Evolutionary conservation across 2,888 invertebrate species (phyloP), one percentile per base, ranked within the genome.

Genomic region (Chrysina gloriosa): DNA sequence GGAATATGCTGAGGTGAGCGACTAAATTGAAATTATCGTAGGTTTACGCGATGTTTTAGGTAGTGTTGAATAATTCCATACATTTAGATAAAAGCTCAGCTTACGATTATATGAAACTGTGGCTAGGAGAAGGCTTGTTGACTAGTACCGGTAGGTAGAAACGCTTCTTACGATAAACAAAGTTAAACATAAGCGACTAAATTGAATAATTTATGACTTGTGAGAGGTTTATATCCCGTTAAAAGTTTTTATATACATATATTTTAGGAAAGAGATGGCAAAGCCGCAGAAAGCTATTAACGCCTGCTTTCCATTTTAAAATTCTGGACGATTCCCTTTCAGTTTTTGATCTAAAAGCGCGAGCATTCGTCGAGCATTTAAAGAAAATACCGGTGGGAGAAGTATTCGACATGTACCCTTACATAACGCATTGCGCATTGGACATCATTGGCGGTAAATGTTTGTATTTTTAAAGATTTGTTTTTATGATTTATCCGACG

Each of bases 241-340:
- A 31, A 1, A 31, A 9, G 9, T 7, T 31, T 4, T 31, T 31
- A 31, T 9, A 31, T 1, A 1, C 31, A 3, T 9, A n/a, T 42
- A 5, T 47, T 61, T 5, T 6, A 67, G 67, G 67, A 2, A 36
- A 39, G 5, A 65, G 50, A 68, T 68, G 68, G 68, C 68, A 68
- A 2, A 23, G n/a, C 25, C 68, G 39, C 16, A 9, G 68, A 6
- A 68, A 68, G 11, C 14, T 68, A 19, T 23, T 68, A 16, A 68
- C 68, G 0, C 68, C 68, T 3, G 58, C 68, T 11, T 68, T 68
- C 23, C 68, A 68, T 56, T 68, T 68, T 39, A 65, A 65, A 21
- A 58, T 68, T 9, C 36, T 68, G 50, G 68, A 68, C 6, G 56
- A 65, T 42, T 68, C 65, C n/a, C 34, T 68, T 25, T 56, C 48